A percentile compares a stretch with the other conserved stretches of the same genome.
These are phyloP conservation scores for Cygnus atratus DNA, from an alignment of 2,113 vertebrate genomes.

Conservation along the genomic window DNA sequence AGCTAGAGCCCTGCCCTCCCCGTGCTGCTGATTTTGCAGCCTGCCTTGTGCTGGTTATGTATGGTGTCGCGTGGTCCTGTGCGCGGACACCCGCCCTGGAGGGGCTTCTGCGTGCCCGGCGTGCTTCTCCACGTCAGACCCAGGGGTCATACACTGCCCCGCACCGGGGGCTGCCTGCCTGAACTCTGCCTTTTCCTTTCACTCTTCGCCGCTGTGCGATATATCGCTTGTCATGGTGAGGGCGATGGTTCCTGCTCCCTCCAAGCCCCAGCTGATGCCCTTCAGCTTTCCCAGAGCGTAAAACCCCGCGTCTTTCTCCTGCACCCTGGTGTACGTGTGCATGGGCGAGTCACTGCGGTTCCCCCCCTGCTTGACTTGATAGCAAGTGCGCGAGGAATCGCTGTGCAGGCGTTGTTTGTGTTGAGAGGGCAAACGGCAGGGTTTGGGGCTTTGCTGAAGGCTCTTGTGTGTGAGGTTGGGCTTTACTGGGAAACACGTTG, in stretches of 20 bases:
- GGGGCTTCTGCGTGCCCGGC: not conserved
- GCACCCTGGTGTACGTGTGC: fast-evolving
- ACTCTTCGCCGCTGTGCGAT: not conserved
- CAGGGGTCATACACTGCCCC: not conserved
- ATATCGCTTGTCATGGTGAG: fast-evolving
- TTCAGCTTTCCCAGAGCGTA: not conserved
- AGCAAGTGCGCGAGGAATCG: no score
- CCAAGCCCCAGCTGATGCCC: not conserved
- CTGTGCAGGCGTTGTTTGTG: not conserved
- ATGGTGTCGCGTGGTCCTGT: fast-evolving
- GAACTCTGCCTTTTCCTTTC: not conserved
- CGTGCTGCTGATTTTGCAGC: not conserved
- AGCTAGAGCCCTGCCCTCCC: not conserved
- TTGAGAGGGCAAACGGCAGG: not conserved
- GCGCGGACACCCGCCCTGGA: not conserved
- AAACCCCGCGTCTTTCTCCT: not conserved
- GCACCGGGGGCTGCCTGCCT: fast-evolving
- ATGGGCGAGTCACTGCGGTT: not conserved
- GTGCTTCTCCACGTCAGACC: not conserved
- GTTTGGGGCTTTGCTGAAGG: not conserved
- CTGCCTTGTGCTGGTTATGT: not conserved
- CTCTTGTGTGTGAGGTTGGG: not conserved
- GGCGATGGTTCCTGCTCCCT: not conserved
- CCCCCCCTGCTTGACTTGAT: fast-evolving
- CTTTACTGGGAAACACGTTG: not conserved